Percentiles rank a stretch among this genome's conserved stretches.
Evolutionary conservation across 2,888 invertebrate species (phyloP).

Genomic region (Limnephilus marmoratus): DNA sequence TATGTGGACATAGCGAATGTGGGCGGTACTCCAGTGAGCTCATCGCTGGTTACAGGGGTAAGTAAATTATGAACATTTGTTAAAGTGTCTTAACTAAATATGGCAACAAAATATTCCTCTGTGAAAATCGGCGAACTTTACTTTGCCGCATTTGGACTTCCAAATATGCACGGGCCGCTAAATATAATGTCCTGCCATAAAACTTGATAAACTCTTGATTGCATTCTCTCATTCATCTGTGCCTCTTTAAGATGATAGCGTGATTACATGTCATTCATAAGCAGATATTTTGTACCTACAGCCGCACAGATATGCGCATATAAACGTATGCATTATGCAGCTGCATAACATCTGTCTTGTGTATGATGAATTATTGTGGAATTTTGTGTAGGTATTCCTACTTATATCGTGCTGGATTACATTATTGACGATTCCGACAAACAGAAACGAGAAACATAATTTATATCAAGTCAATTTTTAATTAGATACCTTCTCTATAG

Average conservation of each 20-base stretch:
- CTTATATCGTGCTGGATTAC: neutral
- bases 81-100: too few species aligned
- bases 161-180: too few species aligned
- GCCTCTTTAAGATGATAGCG: neutral
- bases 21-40: too few species aligned
- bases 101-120: too few species aligned
- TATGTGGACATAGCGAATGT: too few species aligned
- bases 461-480: neutral
- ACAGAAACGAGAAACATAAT: constrained; percentile 13
- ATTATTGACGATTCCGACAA: constrained; percentile 29
- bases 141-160: too few species aligned
- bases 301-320: neutral
- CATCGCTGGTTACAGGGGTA: too few species aligned
- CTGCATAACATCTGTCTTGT: neutral
- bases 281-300: neutral
- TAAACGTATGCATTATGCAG: neutral
- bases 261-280: neutral
- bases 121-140: too few species aligned
- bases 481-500: too few species aligned
- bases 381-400: neutral
- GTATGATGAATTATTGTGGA: constrained; percentile 13
- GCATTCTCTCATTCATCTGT: neutral
- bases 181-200: too few species aligned
- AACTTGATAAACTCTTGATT: neutral
- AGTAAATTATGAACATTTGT: too few species aligned